Evolutionary conservation across 2,888 invertebrate genomes (phyloP).

Genomic region (Ectropis crepuscularia): DNA sequence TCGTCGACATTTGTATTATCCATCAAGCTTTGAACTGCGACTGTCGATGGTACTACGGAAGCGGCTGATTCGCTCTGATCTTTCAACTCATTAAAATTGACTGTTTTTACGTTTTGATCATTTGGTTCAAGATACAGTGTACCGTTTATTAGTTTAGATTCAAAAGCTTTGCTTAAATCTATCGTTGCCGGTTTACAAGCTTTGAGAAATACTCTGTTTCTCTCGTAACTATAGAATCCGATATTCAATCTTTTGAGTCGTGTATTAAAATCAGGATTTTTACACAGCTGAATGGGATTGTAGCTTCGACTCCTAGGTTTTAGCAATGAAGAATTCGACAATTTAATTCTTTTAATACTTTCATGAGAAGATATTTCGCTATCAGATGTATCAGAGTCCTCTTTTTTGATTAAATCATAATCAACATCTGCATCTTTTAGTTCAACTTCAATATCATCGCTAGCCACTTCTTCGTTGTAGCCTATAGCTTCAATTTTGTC

Average conservation of each 20-base stretch:
- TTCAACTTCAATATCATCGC: constrained; percentile 3
- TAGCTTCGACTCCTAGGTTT: constrained; percentile 69
- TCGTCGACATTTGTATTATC: constrained; percentile 41
- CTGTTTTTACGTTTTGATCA: constrained; percentile 10
- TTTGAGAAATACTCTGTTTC: constrained; percentile 64
- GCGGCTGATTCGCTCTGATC: constrained; percentile 26
- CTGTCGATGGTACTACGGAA: constrained; percentile 58
- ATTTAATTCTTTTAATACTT: constrained; percentile 53
- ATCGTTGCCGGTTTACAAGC: constrained; percentile 70
- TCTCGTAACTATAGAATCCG: constrained; percentile 64
- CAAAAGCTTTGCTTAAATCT: constrained; percentile 71
- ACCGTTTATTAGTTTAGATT: constrained; percentile 62
- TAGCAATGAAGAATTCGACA: constrained; percentile 61
- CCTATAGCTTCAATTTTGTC: constrained; percentile 25
- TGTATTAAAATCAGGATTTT: constrained; percentile 79
- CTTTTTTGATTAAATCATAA: constrained; percentile 34
- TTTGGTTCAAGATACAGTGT: constrained; percentile 52
- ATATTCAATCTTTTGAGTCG: constrained; percentile 65
- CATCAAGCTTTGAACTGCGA: constrained; percentile 60
- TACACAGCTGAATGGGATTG: constrained; percentile 69
- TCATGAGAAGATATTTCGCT: constrained; percentile 33
- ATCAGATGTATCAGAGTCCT: constrained; percentile 30
- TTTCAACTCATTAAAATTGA: constrained; percentile 13
- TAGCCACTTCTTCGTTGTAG: not conserved
- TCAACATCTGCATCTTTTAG: constrained; percentile 17